Base-by-base conservation (phyloP, 2,888 invertebrate genomes). In the Pachliopta kotzebuea region DNA sequence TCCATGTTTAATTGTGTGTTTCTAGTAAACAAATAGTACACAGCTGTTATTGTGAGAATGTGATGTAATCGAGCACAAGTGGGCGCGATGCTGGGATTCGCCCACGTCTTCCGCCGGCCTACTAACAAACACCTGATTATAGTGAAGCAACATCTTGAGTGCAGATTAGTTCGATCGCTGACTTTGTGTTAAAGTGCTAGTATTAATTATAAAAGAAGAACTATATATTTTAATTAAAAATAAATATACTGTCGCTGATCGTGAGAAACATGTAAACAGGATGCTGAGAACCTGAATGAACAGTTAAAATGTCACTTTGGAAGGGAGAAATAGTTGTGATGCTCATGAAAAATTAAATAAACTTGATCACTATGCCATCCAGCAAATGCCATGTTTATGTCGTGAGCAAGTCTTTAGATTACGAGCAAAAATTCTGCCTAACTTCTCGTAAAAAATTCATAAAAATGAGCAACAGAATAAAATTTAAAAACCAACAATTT, bases 91-190 rank as follows among this genome's bases (percentile, higher is more conserved):
- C 74, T 76, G 77, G 26, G 78, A 77, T 74, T 81, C 90, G 81
- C 90, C 90, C 85, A 91, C 90, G 59, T 86, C 84, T 88, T 90
- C 90, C 90, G 90, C 79, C 86, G 87, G 76, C 73, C 74, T 76
- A 78, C 78, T 77, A 45, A 55, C 20, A 42, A 81, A 75, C 85
- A 89, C 86, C 87, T 88, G 88, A 88, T 86, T 45, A 31, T 26
- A 50, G 50, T 65, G 57, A 58, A 79, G 75, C 75, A 78, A 74
- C 84, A 21, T 61, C 54, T 23, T 80, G 77, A 76, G 83, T 79
- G 81, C 84, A 78, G 71, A 69, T 68, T 72, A 57, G 57, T 29
- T 45, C 11, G 37, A 45, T 58, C n/a, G 23, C 23, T 55, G 18
- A 45, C 45, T 18, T 0, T n/a, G 6, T 18, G 45, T n/a, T n/a